Conservation (phyloP, 2,797 vertebrate genomes). For the Fundulus diaphanus region DNA sequence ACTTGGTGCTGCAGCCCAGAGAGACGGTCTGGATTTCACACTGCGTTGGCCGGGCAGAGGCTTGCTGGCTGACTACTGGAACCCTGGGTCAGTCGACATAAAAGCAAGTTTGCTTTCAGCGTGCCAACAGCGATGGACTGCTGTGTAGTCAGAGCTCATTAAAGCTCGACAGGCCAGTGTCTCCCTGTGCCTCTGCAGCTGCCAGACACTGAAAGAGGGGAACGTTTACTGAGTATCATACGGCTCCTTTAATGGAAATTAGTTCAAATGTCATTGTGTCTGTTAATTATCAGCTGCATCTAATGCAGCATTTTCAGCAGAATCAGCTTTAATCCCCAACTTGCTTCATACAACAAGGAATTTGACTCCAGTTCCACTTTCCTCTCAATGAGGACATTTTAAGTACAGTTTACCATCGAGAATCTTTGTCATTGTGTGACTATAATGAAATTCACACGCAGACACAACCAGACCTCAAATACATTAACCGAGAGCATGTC, state of each 20-base stretch:
- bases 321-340: too few relatives aligned
- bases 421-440: too few relatives aligned
- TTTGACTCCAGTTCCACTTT: too few relatives aligned
- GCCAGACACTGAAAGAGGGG: conserved; percentile 11
- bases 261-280: too few relatives aligned
- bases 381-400: too few relatives aligned
- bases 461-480: too few relatives aligned
- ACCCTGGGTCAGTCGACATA: not conserved
- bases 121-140: not conserved
- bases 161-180: not conserved
- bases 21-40: conserved; percentile 22
- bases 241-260: not conserved
- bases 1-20: not conserved
- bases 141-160: conserved; percentile 19
- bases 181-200: not conserved
- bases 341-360: too few relatives aligned
- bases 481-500: too few relatives aligned
- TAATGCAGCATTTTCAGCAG: too few relatives aligned
- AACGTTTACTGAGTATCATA: not conserved
- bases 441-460: too few relatives aligned
- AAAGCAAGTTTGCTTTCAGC: conserved; percentile 2
- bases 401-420: too few relatives aligned
- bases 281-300: too few relatives aligned
- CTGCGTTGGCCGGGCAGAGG: not conserved
- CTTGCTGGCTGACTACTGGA: conserved; percentile 19